Evolutionary conservation across 2,888 invertebrate genomes (phyloP).

Genomic region (Oscheius sp.): DNA sequence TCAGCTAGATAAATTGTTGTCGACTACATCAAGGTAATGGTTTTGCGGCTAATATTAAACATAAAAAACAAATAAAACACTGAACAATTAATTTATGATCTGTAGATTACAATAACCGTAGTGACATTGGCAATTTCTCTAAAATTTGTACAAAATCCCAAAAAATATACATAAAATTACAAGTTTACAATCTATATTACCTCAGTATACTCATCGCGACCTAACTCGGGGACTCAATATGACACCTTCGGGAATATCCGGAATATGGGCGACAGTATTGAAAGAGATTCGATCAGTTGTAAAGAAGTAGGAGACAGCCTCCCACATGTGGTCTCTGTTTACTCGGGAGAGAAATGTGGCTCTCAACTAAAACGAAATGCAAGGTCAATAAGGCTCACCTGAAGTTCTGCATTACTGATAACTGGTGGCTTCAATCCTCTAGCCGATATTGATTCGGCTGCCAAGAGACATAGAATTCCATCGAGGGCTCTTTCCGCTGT

Average conservation of each 20-base stretch:
- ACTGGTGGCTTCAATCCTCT: slow-evolving; percentile 48
- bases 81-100: not conserved
- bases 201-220: slow-evolving; percentile 1
- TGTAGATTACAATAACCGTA: not conserved
- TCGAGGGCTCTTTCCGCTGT: slow-evolving; percentile 47
- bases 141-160: slow-evolving; percentile 8
- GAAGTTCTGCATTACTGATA: slow-evolving; percentile 59
- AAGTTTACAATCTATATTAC: no score
- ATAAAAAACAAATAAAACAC: not conserved
- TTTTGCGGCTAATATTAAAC: no score
- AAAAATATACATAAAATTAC: no score
- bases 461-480: slow-evolving; percentile 55
- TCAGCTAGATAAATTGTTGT: no score
- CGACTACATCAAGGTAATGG: no score
- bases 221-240: slow-evolving; percentile 2
- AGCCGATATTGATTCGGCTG: slow-evolving; percentile 64
- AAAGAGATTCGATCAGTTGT: slow-evolving; percentile 23
- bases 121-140: not conserved
- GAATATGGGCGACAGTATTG: not conserved
- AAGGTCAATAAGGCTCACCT: slow-evolving; percentile 41
- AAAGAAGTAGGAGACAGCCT: slow-evolving; percentile 60
- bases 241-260: slow-evolving; percentile 6
- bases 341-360: slow-evolving; percentile 67
- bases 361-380: slow-evolving; percentile 53
- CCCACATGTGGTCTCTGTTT: slow-evolving; percentile 54